Conservation (phyloP, 1,140 invertebrate species). For the Agrypnia vestita region DNA sequence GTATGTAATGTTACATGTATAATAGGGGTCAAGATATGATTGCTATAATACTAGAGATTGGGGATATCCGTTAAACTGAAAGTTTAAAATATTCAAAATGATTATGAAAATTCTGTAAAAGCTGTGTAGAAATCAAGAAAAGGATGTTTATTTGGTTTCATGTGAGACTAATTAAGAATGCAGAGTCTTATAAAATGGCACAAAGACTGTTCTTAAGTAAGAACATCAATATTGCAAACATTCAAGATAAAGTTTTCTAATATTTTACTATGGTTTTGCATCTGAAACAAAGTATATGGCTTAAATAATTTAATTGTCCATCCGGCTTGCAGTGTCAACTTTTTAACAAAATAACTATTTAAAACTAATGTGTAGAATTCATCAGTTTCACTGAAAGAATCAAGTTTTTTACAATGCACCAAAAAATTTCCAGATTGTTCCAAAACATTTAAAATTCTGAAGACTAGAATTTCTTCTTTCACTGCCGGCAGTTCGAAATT, state of each 20-base stretch:
- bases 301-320: background rate
- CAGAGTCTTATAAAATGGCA: too few relatives aligned
- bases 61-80: too few relatives aligned
- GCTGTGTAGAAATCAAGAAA: too few relatives aligned
- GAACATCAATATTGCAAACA: constrained; percentile 18
- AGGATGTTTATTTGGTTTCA: too few relatives aligned
- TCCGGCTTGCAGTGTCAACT: constrained; percentile 5
- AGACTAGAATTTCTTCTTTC: background rate
- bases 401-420: background rate
- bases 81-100: too few relatives aligned
- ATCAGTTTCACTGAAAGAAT: background rate
- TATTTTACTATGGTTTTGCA: background rate
- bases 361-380: constrained; percentile 38
- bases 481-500: constrained; percentile 2
- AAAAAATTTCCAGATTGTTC: constrained; percentile 21
- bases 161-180: too few relatives aligned
- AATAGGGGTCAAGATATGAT: too few relatives aligned
- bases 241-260: constrained; percentile 11
- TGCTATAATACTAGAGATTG: too few relatives aligned
- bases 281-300: constrained; percentile 16
- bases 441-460: constrained; percentile 4
- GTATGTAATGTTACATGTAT: too few relatives aligned
- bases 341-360: constrained; percentile 47
- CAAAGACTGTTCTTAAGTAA: background rate
- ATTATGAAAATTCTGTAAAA: too few relatives aligned